Conservation (phyloP, 35 echinoderm and acorn worm genomes). For the Ophioderma brevispina region DNA sequence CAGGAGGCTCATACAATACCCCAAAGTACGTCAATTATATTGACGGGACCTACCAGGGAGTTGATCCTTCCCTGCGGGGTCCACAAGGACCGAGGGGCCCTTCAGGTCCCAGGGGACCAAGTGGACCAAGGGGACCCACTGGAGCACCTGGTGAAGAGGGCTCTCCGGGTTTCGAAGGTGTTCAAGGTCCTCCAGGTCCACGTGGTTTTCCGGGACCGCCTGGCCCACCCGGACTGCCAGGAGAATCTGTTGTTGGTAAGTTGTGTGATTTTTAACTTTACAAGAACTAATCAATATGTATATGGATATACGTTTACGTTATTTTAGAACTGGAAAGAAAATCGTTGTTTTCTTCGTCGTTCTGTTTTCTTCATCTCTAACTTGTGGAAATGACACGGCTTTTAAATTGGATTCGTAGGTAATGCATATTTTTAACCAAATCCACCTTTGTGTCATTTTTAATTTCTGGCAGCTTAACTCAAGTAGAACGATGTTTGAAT, state of each 20-base stretch:
- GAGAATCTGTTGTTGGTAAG: neutral
- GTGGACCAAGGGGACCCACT: neutral
- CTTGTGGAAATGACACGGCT: too few relatives aligned
- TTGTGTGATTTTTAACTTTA: neutral
- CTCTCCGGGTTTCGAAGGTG: neutral
- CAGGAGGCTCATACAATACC: neutral
- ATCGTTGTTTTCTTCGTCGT: too few relatives aligned
- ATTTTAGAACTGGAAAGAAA: too few relatives aligned
- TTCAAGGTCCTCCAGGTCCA: neutral
- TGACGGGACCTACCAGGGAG: neutral
- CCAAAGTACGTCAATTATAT: neutral
- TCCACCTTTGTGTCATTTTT: too few relatives aligned
- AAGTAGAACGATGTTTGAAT: too few relatives aligned
- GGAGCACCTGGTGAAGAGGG: neutral
- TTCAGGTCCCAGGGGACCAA: slow-evolving; percentile 11
- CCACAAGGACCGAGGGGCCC: neutral
- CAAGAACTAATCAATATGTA: too few relatives aligned
- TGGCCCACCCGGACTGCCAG: neutral
- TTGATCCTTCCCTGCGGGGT: neutral
- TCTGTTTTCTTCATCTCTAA: too few relatives aligned
- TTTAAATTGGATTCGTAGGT: too few relatives aligned
- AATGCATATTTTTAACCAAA: too few relatives aligned
- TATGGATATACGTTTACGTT: too few relatives aligned
- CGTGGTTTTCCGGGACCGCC: neutral
- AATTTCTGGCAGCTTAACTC: too few relatives aligned